Conservation (phyloP, 1,140 invertebrate genomes). For the Parapsyche elsis region DNA sequence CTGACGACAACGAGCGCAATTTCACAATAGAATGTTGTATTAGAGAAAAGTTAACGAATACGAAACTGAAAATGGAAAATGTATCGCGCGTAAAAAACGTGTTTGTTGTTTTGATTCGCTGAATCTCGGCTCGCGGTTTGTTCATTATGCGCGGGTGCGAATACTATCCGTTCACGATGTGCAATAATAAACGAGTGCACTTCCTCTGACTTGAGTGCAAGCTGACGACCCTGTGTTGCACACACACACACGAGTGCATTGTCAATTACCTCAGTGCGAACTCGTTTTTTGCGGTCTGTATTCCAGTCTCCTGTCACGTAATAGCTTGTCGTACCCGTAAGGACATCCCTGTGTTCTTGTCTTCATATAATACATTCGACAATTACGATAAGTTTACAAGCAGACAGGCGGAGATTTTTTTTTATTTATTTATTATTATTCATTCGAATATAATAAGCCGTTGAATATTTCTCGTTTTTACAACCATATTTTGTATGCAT, state of each 20-base stretch:
- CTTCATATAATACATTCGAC: neutral
- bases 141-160: neutral
- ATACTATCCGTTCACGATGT: neutral
- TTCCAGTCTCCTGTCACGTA: neutral
- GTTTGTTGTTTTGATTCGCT: neutral
- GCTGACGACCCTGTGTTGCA: neutral
- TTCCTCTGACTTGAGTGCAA: neutral
- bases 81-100: too few species aligned
- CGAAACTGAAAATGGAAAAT: too few species aligned
- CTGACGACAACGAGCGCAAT: too few species aligned
- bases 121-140: neutral
- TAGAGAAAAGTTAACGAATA: too few species aligned
- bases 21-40: too few species aligned
- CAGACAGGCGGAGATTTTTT: neutral
- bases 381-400: neutral
- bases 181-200: neutral
- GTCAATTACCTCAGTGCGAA: neutral
- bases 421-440: too few species aligned
- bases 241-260: neutral
- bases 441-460: too few species aligned
- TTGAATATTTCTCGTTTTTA: too few species aligned
- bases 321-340: conserved; percentile 14
- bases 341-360: conserved; percentile 1
- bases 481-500: too few species aligned
- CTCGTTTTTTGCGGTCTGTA: neutral